Conservation (phyloP, 2,797 vertebrate species). For the Bovichtus variegatus region DNA sequence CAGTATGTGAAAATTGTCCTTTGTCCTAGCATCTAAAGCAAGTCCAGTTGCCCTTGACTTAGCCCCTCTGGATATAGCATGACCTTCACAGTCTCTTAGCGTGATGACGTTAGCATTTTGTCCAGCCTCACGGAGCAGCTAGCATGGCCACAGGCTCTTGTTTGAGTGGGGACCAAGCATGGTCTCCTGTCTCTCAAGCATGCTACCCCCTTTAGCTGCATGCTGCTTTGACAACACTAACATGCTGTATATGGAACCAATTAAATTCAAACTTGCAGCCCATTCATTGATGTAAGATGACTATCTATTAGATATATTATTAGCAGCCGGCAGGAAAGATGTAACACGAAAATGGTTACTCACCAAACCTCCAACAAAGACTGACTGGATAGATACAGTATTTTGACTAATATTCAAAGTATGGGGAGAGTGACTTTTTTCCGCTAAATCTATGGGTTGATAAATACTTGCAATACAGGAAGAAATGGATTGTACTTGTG, state of each 20-base stretch:
- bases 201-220: too few species aligned
- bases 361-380: neutral
- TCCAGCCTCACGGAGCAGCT: neutral
- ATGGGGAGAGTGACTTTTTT: neutral
- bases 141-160: neutral
- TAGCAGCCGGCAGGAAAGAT: conserved; percentile 12
- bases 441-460: neutral
- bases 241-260: neutral
- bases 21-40: neutral
- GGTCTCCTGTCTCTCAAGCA: neutral
- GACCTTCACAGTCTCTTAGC: neutral
- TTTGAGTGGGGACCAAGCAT: neutral
- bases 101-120: neutral
- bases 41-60: neutral
- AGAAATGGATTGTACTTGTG: neutral
- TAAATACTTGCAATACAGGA: neutral
- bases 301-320: conserved; percentile 7
- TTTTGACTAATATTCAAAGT: neutral
- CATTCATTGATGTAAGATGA: neutral
- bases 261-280: too few species aligned
- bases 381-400: neutral
- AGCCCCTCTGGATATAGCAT: neutral
- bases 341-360: neutral
- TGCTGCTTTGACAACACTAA: neutral
- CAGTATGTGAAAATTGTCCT: neutral